Base-by-base conservation (phyloP, 2,888 invertebrate genomes). In the Sphaerophoria rueppellii region DNA sequence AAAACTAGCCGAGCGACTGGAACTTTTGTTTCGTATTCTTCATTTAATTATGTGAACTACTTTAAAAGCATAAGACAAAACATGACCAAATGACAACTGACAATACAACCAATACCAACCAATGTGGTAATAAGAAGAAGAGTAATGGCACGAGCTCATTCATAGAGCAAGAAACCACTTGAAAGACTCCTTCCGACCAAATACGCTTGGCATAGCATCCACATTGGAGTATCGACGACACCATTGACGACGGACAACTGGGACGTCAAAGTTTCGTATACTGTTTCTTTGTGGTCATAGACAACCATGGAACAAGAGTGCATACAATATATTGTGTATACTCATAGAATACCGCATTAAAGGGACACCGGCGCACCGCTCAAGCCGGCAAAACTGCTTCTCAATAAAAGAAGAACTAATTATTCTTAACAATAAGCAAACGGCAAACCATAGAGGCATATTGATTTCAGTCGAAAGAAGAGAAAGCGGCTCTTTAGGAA, bases 291-390 rank as follows among this genome's bases (percentile, higher is more conserved):
- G 57, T 57, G 57, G 57, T 57, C 57, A 57, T 57, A 37, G 35
- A 57, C 14, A 7, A 57, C 35, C 34, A 35, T 40, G 40, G 35
- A 35, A 37, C 14, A 57, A 57, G 35, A 57, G 57, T 37, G 35
- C 35, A 35, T 34, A 57, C 35, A 35, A 37, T 57, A 57, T 35
- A 35, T 35, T 57, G 35, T 35, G 34, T 55, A 35, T 34, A 55
- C 32, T 32, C 35, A 43, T 60, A 12, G 6, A 60, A 60, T 43
- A 60, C 60, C 60, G 60, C 60, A 60, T 60, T 60, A 60, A 60
- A 60, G 60, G 60, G 60, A 60, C 43, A 43, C 60, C 60, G 60
- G 60, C 40, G 35, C 43, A 12, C 6, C 43, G 12, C 12, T 12
- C 43, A 4, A 7, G 40, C 7, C 40, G 9, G 9, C 9, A 40